phyloP scores from a whole-genome alignment of 2,888 invertebrate species.

The Drosophila borealis region DNA sequence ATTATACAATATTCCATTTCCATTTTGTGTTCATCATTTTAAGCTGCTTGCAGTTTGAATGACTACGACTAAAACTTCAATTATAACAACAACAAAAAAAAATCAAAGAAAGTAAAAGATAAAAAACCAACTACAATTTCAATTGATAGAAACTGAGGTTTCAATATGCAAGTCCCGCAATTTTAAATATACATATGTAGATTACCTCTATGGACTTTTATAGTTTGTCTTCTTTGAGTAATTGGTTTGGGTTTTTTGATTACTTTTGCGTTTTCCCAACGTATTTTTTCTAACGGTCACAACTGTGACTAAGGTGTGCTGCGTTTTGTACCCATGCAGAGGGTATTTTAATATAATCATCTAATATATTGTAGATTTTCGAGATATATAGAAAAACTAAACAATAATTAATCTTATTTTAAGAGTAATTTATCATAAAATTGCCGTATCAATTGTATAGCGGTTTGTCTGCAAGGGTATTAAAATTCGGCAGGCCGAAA shows the following conservation, averaged over 20 bases:
- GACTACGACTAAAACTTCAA: slow-evolving; percentile 30
- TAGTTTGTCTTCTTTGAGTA: slow-evolving; percentile 4
- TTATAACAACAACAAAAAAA: slow-evolving; percentile 11
- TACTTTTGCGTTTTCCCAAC: slow-evolving; percentile 1
- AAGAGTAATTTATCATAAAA: no score
- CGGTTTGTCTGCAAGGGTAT: slow-evolving; percentile 5
- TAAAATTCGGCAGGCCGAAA: neutral
- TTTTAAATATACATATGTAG: slow-evolving; percentile 1
- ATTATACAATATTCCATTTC: slow-evolving; percentile 48
- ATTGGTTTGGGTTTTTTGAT: slow-evolving; percentile 11
- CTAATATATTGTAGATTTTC: no score
- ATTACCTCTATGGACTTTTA: slow-evolving; percentile 10
- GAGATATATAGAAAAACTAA: no score
- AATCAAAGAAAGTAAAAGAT: neutral
- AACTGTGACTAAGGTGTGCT: neutral
- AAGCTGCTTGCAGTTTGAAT: slow-evolving; percentile 28
- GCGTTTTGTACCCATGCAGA: neutral
- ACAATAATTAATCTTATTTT: no score
- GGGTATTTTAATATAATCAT: no score
- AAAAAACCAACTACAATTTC: slow-evolving; percentile 7
- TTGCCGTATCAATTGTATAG: no score
- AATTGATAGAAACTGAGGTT: slow-evolving; percentile 14
- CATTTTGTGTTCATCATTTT: slow-evolving; percentile 32
- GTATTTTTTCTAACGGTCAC: neutral
- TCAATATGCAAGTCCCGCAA: slow-evolving; percentile 12